phyloP scores from a whole-genome alignment of 2,113 vertebrate genomes.

The Irena cyanogastra region DNA sequence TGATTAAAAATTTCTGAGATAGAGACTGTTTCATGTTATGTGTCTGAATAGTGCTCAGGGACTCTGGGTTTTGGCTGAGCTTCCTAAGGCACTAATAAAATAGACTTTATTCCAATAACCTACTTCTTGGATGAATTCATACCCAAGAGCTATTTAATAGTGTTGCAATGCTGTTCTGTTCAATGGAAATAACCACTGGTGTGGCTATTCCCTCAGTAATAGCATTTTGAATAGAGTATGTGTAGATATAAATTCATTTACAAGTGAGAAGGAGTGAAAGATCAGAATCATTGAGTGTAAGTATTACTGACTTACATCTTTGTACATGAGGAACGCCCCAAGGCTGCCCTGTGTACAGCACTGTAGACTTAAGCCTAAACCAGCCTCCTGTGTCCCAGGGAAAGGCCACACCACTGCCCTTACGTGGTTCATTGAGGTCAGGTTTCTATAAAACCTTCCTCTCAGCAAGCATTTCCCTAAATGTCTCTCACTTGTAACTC shows the following conservation, averaged over 20 bases:
- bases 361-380: neutral
- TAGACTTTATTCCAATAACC: neutral
- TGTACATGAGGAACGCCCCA: neutral
- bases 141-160: slow-evolving; percentile 10
- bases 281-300: neutral
- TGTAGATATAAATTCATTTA: neutral
- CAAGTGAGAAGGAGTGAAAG: neutral
- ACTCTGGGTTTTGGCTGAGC: neutral
- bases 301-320: neutral
- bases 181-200: neutral
- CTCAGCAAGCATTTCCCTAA: neutral
- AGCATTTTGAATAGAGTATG: neutral
- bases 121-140: slow-evolving; percentile 1
- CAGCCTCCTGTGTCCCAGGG: neutral
- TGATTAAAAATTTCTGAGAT: neutral
- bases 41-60: neutral
- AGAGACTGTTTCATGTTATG: neutral
- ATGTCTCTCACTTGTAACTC: neutral
- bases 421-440: neutral
- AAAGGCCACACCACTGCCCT: neutral
- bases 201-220: neutral
- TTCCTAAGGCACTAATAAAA: slow-evolving; percentile 13
- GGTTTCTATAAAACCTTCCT: neutral
- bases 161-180: neutral
- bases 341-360: neutral